phyloP scores from a whole-genome alignment of 1,140 invertebrate species.

The Drusus annulatus region DNA sequence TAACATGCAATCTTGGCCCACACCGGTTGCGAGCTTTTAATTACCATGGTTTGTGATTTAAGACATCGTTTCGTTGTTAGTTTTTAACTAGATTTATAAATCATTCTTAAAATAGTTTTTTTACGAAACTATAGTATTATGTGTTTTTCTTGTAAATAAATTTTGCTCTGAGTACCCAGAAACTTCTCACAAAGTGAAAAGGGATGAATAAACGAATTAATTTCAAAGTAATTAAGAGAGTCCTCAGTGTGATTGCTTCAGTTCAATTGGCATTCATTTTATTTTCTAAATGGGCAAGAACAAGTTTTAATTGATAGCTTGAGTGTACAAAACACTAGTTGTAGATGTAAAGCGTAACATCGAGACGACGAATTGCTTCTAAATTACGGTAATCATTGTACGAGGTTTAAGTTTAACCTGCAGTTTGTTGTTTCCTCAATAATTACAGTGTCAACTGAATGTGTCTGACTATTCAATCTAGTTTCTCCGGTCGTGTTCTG shows the following conservation, averaged over 20 bases:
- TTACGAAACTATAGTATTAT: background rate
- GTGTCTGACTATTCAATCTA: slow-evolving; percentile 10
- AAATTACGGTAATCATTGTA: slow-evolving; percentile 27
- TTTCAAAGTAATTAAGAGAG: background rate
- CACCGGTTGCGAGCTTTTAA: too few species aligned
- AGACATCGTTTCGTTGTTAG: background rate
- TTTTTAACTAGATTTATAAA: background rate
- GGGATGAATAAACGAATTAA: background rate
- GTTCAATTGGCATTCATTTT: background rate
- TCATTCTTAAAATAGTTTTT: background rate
- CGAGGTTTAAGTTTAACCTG: slow-evolving; percentile 10
- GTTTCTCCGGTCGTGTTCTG: background rate
- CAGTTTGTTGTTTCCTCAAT: background rate
- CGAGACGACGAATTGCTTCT: background rate
- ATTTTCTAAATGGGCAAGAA: background rate
- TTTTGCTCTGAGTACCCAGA: too few species aligned
- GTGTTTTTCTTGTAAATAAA: too few species aligned
- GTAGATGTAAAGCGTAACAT: background rate
- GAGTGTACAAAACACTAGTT: background rate
- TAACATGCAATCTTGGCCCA: too few species aligned
- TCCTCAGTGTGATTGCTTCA: too few species aligned
- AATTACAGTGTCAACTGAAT: slow-evolving; percentile 33
- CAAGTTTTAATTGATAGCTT: background rate
- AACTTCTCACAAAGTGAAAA: too few species aligned
- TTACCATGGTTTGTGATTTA: too few species aligned